These are phyloP conservation scores for Pogona vitticeps DNA, from an alignment of 2,113 vertebrate species.

Conservation along the genomic window DNA sequence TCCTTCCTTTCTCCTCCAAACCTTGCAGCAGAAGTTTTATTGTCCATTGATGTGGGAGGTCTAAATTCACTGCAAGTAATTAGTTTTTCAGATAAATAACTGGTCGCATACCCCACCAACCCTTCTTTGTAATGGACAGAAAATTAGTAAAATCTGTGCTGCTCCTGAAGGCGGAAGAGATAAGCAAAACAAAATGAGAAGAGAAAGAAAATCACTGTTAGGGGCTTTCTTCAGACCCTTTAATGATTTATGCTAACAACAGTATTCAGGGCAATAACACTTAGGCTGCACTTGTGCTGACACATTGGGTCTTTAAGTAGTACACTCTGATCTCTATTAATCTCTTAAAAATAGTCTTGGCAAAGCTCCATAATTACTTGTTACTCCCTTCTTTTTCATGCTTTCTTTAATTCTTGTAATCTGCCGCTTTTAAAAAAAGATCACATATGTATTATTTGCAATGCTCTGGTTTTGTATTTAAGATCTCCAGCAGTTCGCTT, in stretches of 20 bases:
- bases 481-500: background rate
- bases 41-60: conserved; percentile 38
- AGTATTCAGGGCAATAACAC: background rate
- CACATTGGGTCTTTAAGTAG: background rate
- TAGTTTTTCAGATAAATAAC: conserved; percentile 42
- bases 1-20: background rate
- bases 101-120: conserved; percentile 21
- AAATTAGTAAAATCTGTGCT: conserved; percentile 52
- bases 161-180: conserved; percentile 11
- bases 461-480: background rate
- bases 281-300: background rate
- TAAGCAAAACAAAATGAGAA: background rate
- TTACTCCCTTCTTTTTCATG: background rate
- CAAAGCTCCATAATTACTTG: background rate
- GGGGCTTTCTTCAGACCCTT: background rate
- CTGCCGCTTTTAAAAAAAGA: background rate
- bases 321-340: background rate
- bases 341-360: conserved; percentile 10
- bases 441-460: background rate
- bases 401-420: background rate
- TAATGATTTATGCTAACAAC: conserved; percentile 28
- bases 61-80: conserved; percentile 42
- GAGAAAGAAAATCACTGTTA: conserved; percentile 8
- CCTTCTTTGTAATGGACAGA: conserved; percentile 62
- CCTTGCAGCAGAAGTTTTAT: conserved; percentile 23